Evolutionary conservation across 2,113 vertebrate species (phyloP).

Genomic region (Takifugu flavidus): DNA sequence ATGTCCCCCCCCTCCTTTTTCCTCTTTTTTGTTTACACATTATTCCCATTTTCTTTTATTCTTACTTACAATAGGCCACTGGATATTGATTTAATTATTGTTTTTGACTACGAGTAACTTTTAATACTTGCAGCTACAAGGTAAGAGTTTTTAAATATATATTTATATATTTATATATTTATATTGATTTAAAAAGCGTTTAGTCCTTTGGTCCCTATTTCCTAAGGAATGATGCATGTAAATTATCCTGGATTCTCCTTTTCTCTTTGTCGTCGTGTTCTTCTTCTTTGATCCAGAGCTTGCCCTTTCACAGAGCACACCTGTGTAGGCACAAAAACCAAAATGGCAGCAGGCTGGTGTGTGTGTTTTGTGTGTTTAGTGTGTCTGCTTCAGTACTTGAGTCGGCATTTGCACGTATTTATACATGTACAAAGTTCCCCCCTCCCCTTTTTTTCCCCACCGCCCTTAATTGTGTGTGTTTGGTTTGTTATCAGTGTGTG

Average conservation of each 20-base stretch:
- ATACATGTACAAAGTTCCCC: slow-evolving; percentile 70
- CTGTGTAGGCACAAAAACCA: slow-evolving; percentile 83
- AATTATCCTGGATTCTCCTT: slow-evolving; percentile 81
- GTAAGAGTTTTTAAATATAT: slow-evolving; percentile 80
- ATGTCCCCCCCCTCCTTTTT: slow-evolving; percentile 38
- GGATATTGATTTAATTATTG: slow-evolving; percentile 76
- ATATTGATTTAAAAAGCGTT: slow-evolving; percentile 81
- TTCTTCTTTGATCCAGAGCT: slow-evolving; percentile 71
- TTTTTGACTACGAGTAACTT: slow-evolving; percentile 77
- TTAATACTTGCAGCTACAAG: slow-evolving; percentile 82
- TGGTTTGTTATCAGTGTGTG: slow-evolving; percentile 53
- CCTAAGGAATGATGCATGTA: slow-evolving; percentile 85
- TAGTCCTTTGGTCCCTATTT: slow-evolving; percentile 86
- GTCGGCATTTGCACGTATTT: slow-evolving; percentile 73
- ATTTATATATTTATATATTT: slow-evolving; percentile 81
- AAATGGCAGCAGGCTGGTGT: slow-evolving; percentile 83
- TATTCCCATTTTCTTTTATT: slow-evolving; percentile 73
- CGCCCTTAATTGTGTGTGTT: slow-evolving; percentile 63
- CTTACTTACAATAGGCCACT: slow-evolving; percentile 76
- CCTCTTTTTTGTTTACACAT: slow-evolving; percentile 57
- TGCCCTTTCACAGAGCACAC: slow-evolving; percentile 77
- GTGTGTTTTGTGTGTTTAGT: slow-evolving; percentile 65
- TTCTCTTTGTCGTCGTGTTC: slow-evolving; percentile 40
- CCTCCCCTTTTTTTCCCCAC: slow-evolving; percentile 35
- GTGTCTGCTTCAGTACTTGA: slow-evolving; percentile 65